Percentiles rank a stretch among this genome's conserved stretches.
phyloP scores from a whole-genome alignment of 1,140 invertebrate species.

The Manduca sexta region DNA sequence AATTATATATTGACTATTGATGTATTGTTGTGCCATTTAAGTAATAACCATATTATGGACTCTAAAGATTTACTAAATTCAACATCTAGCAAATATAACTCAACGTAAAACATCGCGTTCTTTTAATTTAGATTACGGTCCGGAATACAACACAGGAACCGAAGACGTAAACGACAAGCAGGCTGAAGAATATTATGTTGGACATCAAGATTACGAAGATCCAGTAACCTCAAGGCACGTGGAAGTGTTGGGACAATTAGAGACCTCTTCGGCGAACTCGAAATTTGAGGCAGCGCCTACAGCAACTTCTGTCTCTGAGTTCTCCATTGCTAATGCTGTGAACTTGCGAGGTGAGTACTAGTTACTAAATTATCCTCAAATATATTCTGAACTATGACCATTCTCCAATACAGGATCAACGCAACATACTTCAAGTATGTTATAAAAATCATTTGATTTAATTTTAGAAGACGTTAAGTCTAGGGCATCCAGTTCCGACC shows the following conservation, averaged over 20 bases:
- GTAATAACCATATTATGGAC: too few relatives aligned
- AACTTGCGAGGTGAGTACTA: slow-evolving; percentile 54
- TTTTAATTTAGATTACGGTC: slow-evolving; percentile 36
- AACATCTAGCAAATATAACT: too few relatives aligned
- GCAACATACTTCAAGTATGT: too few relatives aligned
- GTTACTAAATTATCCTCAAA: background rate
- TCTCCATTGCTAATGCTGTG: slow-evolving; percentile 53
- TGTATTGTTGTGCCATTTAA: too few relatives aligned
- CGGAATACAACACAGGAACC: slow-evolving; percentile 29
- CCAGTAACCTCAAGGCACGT: slow-evolving; percentile 28
- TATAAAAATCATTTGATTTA: too few relatives aligned
- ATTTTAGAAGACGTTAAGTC: too few relatives aligned
- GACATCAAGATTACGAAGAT: slow-evolving; percentile 25
- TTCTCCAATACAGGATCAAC: too few relatives aligned
- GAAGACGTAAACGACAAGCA: slow-evolving; percentile 16
- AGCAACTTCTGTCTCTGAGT: slow-evolving; percentile 41
- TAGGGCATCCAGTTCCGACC: too few relatives aligned
- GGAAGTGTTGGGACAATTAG: slow-evolving; percentile 25
- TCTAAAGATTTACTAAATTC: too few relatives aligned
- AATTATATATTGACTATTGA: too few relatives aligned
- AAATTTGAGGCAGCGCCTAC: slow-evolving; percentile 40
- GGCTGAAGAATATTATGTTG: slow-evolving; percentile 38
- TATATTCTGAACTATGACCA: too few relatives aligned
- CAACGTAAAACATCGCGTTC: too few relatives aligned
- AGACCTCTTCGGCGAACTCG: slow-evolving; percentile 22